phyloP scores from a whole-genome alignment of 2,113 vertebrate genomes.

The Enhydra lutris region DNA sequence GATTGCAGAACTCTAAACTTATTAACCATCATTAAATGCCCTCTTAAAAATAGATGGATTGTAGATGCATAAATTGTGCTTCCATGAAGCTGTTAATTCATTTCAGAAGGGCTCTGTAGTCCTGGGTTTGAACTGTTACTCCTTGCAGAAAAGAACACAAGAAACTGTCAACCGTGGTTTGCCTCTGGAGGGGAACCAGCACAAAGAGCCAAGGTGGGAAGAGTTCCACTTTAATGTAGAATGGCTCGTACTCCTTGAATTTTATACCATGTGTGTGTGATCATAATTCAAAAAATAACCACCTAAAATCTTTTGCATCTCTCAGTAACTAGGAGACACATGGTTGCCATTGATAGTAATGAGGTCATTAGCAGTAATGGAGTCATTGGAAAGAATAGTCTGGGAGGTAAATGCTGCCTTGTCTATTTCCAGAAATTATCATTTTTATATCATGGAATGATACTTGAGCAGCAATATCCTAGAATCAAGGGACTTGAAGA shows the following conservation, averaged over 20 bases:
- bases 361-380: background rate
- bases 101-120: background rate
- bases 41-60: background rate
- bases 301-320: background rate
- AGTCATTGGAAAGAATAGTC: background rate
- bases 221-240: background rate
- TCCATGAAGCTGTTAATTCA: background rate
- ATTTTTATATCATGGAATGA: background rate
- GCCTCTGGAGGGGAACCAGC: background rate
- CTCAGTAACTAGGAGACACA: background rate
- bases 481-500: background rate
- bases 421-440: constrained; percentile 16
- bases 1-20: background rate
- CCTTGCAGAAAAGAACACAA: background rate
- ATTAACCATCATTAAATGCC: background rate
- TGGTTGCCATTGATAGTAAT: background rate
- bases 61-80: background rate
- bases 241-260: background rate
- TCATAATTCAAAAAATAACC: background rate
- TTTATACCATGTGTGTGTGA: background rate
- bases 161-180: background rate
- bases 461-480: background rate
- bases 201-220: rapidly evolving
- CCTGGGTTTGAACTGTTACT: background rate
- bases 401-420: background rate